phyloP scores from a whole-genome alignment of 53 echinoderm and acorn worm species.

The Astropecten irregularis region DNA sequence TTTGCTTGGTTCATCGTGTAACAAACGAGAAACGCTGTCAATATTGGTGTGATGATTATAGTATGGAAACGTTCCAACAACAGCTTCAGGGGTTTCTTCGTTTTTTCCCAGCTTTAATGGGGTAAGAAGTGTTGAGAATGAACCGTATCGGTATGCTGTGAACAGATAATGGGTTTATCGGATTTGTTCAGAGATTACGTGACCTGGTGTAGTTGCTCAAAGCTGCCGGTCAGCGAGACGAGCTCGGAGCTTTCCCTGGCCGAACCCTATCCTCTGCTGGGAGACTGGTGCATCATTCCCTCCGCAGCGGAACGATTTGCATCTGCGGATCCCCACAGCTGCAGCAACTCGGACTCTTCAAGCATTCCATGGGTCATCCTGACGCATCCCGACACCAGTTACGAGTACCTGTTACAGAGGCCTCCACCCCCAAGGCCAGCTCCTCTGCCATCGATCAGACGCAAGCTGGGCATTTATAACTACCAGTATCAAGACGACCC shows the following conservation, averaged over 20 bases:
- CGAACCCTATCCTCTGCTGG: conserved; percentile 1
- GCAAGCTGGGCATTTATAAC: background rate
- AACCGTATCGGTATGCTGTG: too few relatives aligned
- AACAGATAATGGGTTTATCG: background rate
- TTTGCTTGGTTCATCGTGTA: too few relatives aligned
- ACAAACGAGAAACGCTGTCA: too few relatives aligned
- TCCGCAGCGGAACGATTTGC: background rate
- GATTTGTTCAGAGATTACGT: conserved; percentile 3
- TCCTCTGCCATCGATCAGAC: background rate
- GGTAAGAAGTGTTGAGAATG: too few relatives aligned
- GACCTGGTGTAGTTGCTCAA: conserved; percentile 30
- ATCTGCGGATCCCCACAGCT: background rate
- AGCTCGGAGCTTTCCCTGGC: conserved; percentile 9
- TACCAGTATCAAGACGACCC: background rate
- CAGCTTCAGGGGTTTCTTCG: too few relatives aligned
- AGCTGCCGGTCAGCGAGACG: conserved; percentile 18
- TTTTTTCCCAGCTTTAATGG: too few relatives aligned
- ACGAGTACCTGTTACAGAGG: background rate
- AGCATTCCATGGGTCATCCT: conserved; percentile 20
- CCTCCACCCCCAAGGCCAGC: background rate
- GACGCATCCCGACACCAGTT: background rate
- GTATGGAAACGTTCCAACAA: too few relatives aligned
- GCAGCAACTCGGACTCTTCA: background rate
- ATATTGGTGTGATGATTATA: too few relatives aligned
- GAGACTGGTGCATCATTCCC: conserved; percentile 13